Evolutionary conservation across 2,113 vertebrate species (phyloP).

Genomic region (Pygoscelis antarcticus): DNA sequence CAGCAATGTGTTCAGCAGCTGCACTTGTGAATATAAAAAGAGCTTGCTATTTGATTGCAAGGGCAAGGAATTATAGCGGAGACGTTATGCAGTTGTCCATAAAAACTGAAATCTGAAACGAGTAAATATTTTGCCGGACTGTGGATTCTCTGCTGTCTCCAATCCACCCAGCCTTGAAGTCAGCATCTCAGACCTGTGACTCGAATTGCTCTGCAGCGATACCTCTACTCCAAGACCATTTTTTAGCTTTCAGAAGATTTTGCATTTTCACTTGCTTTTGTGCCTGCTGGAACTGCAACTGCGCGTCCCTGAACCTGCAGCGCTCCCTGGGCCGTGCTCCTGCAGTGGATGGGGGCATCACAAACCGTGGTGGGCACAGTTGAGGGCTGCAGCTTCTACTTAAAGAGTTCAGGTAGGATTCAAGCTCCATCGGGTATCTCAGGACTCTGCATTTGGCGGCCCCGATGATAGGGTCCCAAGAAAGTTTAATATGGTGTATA

Average conservation of each 20-base stretch:
- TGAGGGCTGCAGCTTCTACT: background rate
- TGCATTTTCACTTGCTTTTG: background rate
- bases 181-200: background rate
- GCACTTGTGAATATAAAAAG: background rate
- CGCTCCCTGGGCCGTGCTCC: background rate
- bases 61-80: background rate
- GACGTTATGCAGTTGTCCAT: background rate
- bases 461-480: background rate
- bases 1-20: slow-evolving; percentile 41
- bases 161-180: background rate
- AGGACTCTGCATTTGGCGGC: background rate
- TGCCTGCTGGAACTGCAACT: background rate
- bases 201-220: background rate
- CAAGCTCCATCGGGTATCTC: background rate
- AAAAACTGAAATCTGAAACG: background rate
- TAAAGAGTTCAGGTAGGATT: background rate
- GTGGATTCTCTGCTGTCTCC: background rate
- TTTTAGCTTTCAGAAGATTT: background rate
- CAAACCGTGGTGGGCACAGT: accelerated
- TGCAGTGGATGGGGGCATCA: background rate
- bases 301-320: background rate
- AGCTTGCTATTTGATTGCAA: background rate
- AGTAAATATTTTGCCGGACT: background rate
- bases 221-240: background rate
- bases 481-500: accelerated